phyloP scores from a whole-genome alignment of 2,888 invertebrate genomes.

The Uropetala carovei region DNA sequence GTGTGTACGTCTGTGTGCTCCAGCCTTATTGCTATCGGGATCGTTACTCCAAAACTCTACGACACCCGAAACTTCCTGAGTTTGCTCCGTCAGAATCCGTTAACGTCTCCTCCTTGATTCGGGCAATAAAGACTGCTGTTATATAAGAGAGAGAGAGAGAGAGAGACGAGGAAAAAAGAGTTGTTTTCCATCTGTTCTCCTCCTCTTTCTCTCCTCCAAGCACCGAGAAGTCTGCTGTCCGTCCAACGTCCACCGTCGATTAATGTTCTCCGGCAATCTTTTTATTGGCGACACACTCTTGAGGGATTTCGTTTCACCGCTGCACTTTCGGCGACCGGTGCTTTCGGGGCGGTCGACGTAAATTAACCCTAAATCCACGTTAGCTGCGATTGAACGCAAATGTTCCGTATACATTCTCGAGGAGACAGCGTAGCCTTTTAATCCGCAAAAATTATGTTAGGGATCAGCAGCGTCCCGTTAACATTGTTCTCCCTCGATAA shows the following conservation, averaged over 20 bases:
- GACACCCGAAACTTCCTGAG: conserved; percentile 21
- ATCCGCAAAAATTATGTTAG: no score
- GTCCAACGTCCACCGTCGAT: no score
- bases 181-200: not conserved
- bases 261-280: not conserved
- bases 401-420: no score
- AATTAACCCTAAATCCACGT: no score
- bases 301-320: not conserved
- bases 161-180: not conserved
- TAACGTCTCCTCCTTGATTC: conserved; percentile 41
- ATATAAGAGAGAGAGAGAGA: conserved; percentile 9
- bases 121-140: conserved; percentile 48
- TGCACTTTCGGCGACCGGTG: not conserved
- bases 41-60: not conserved
- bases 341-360: no score
- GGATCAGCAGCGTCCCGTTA: no score
- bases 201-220: not conserved
- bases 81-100: conserved; percentile 44
- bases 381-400: no score
- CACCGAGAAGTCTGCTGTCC: not conserved
- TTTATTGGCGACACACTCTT: not conserved
- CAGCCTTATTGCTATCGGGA: not conserved
- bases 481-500: no score
- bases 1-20: not conserved
- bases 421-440: no score